phyloP scores from a whole-genome alignment of 2,113 vertebrate genomes.

The Tricholaema leucomelas region DNA sequence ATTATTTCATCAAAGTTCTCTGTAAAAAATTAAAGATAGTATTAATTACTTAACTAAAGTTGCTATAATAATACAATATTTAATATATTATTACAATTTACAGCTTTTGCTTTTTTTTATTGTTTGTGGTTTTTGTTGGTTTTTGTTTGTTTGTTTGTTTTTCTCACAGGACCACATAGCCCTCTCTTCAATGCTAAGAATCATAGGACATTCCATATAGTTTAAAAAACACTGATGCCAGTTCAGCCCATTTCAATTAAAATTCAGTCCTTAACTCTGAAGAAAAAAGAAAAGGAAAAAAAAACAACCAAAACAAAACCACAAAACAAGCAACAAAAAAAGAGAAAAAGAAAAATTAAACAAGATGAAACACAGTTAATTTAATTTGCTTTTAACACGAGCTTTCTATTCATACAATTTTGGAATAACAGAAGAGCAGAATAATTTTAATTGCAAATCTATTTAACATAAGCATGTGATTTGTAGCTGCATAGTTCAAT shows the following conservation, averaged over 20 bases:
- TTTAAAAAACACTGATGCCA: conserved; percentile 28
- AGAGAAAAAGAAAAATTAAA: not conserved
- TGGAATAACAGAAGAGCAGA: conserved; percentile 15
- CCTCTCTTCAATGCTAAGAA: conserved; percentile 49
- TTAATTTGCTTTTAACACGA: conserved; percentile 38
- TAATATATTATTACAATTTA: conserved; percentile 59
- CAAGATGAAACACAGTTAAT: conserved; percentile 3
- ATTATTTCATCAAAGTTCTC: conserved; percentile 58
- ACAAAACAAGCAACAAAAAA: not conserved
- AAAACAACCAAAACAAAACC: not conserved
- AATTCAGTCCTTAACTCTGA: conserved; percentile 40
- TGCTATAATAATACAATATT: conserved; percentile 60
- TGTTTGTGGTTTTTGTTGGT: not conserved
- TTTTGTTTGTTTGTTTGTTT: not conserved
- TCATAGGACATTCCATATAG: conserved; percentile 27
- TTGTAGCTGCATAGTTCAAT: conserved; percentile 56
- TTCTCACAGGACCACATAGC: conserved; percentile 19
- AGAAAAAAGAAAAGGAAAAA: not conserved
- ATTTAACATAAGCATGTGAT: conserved; percentile 11
- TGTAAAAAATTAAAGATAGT: conserved; percentile 65
- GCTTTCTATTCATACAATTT: conserved; percentile 1
- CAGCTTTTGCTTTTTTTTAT: not conserved
- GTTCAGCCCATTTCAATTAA: conserved; percentile 49
- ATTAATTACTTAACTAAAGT: conserved; percentile 57
- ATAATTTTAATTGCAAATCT: conserved; percentile 33